Evolutionary conservation across 2,113 vertebrate species (phyloP).

Genomic region (Sapayoa aenigma): DNA sequence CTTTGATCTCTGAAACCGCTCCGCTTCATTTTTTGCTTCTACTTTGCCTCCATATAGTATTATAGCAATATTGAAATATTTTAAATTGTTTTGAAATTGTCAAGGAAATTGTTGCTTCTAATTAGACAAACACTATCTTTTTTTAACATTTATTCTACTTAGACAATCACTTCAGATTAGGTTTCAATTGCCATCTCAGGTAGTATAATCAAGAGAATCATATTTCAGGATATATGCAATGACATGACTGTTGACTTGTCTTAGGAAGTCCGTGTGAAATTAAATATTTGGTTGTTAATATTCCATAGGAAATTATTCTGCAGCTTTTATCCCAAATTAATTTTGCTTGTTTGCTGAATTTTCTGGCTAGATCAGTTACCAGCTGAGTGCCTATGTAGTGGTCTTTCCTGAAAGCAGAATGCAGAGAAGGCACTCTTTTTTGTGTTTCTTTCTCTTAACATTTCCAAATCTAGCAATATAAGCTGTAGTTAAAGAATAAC

Average conservation of each 20-base stretch:
- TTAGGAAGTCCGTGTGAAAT: conserved; percentile 48
- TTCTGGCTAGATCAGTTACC: not conserved
- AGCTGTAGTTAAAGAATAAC: not conserved
- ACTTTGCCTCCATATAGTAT: not conserved
- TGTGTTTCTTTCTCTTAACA: not conserved
- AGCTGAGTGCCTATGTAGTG: not conserved
- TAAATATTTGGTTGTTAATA: conserved; percentile 1
- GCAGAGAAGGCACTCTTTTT: not conserved
- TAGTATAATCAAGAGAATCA: not conserved
- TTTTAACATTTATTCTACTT: not conserved
- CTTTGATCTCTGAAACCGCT: not conserved
- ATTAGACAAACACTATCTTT: not conserved
- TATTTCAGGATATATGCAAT: not conserved
- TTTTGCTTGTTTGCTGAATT: conserved; percentile 63
- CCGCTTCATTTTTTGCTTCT: not conserved
- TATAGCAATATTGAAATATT: not conserved
- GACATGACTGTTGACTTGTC: not conserved
- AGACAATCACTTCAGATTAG: not conserved
- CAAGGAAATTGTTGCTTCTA: not conserved
- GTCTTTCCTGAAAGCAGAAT: conserved; percentile 10
- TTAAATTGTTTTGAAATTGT: not conserved
- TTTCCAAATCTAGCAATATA: not conserved
- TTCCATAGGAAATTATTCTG: conserved; percentile 8
- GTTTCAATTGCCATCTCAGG: too few species aligned
- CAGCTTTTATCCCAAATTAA: conserved; percentile 45